Conservation (phyloP, 2,113 vertebrate species). For the Chloropsis hardwickii region DNA sequence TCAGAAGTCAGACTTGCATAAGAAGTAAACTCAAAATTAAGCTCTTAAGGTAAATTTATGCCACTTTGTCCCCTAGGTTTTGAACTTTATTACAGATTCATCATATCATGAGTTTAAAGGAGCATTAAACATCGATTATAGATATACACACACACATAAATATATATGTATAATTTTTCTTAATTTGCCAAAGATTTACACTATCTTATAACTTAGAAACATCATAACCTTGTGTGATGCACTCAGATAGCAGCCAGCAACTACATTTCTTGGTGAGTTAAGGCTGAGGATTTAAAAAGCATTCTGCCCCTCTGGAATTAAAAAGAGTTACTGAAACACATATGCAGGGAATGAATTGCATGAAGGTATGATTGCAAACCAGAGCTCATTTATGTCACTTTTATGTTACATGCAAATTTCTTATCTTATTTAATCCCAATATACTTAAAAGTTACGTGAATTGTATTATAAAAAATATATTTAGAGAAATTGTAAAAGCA, state of each 20-base stretch:
- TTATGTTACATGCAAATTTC: not conserved
- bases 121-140: not conserved
- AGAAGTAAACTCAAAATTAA: not conserved
- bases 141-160: accelerated
- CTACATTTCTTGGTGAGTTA: not conserved
- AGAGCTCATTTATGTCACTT: not conserved
- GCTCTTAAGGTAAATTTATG: not conserved
- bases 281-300: not conserved
- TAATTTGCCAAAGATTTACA: not conserved
- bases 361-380: not conserved
- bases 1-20: not conserved
- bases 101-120: not conserved
- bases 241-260: not conserved
- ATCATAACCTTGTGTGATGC: not conserved
- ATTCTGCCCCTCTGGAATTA: not conserved
- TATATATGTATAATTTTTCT: no score
- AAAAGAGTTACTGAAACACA: not conserved
- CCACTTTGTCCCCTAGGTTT: not conserved
- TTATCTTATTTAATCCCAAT: not conserved
- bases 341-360: not conserved
- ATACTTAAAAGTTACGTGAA: not conserved
- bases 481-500: not conserved
- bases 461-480: not conserved
- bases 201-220: not conserved
- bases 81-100: not conserved